Percentiles rank a stretch among this genome's conserved stretches.
phyloP scores from a whole-genome alignment of 1,140 invertebrate genomes.

The Glossosoma conforme region DNA sequence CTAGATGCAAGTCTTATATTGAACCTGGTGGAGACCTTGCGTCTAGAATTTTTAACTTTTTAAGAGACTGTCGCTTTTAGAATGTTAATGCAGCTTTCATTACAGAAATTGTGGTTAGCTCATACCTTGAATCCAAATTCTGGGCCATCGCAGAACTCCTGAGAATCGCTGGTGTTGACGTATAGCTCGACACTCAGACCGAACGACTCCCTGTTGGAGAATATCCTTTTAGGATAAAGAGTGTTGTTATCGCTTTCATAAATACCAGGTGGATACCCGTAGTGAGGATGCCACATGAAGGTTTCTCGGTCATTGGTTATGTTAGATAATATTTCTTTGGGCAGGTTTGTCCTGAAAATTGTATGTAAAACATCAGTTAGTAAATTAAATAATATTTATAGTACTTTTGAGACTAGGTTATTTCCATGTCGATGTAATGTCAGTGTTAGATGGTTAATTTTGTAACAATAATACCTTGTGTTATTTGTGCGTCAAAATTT shows the following conservation, averaged over 20 bases:
- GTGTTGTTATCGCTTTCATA: background rate
- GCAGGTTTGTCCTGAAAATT: constrained; percentile 8
- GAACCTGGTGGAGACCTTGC: no score
- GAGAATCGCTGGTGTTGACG: constrained; percentile 42
- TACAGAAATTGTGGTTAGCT: no score
- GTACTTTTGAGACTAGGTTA: no score
- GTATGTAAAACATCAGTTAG: background rate
- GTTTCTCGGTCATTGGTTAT: background rate
- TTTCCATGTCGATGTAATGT: no score
- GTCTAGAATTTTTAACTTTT: no score
- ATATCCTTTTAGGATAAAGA: constrained; percentile 34
- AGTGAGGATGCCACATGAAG: constrained; percentile 37
- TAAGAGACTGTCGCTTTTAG: no score
- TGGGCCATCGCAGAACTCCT: constrained; percentile 41
- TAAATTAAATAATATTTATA: background rate
- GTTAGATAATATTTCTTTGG: background rate
- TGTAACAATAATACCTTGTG: no score
- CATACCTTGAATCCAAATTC: constrained; percentile 44
- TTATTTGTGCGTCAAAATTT: no score
- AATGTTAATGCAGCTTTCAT: no score
- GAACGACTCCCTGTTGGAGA: constrained; percentile 40
- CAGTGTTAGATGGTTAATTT: no score
- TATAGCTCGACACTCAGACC: constrained; percentile 41
- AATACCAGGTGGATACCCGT: constrained; percentile 8
- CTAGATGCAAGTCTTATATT: no score